Conservation (phyloP, 2,888 invertebrate genomes). For the Ischnus inquisitorius region DNA sequence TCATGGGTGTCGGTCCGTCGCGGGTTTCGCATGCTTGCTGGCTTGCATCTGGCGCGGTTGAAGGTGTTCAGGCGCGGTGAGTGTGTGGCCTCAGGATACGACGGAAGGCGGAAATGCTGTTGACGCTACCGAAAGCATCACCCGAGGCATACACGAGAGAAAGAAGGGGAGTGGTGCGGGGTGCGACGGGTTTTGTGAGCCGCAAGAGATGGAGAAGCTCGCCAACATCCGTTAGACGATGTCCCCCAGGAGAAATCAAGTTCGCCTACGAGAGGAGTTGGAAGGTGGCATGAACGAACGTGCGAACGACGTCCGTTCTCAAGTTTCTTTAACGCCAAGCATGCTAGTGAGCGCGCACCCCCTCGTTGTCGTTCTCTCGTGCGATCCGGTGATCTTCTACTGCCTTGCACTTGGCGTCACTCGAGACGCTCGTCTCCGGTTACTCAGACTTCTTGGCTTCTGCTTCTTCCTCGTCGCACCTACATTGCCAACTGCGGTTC, state of each 20-base stretch:
- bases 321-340: constrained; percentile 72
- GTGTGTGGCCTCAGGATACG: constrained; percentile 53
- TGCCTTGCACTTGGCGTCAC: constrained; percentile 63
- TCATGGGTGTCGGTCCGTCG: constrained; percentile 66
- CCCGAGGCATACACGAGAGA: background rate
- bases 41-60: constrained; percentile 38
- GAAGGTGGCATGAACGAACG: constrained; percentile 62
- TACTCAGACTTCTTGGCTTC: constrained; percentile 60
- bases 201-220: constrained; percentile 43
- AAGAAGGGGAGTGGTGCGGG: constrained; percentile 26
- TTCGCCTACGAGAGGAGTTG: constrained; percentile 69
- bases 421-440: constrained; percentile 56
- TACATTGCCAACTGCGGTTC: constrained; percentile 24
- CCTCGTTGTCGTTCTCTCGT: constrained; percentile 44
- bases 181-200: constrained; percentile 46
- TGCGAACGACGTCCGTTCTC: constrained; percentile 72
- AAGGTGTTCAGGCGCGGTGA: constrained; percentile 49
- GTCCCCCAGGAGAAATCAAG: constrained; percentile 79
- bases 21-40: constrained; percentile 42
- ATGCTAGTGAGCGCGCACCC: constrained; percentile 26
- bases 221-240: constrained; percentile 71
- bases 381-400: constrained; percentile 14
- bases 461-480: constrained; percentile 53
- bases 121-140: constrained; percentile 49
- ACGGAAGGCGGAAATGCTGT: constrained; percentile 63